Evolutionary conservation across 2,888 invertebrate species (phyloP).

Genomic region (Drosophila greeni): DNA sequence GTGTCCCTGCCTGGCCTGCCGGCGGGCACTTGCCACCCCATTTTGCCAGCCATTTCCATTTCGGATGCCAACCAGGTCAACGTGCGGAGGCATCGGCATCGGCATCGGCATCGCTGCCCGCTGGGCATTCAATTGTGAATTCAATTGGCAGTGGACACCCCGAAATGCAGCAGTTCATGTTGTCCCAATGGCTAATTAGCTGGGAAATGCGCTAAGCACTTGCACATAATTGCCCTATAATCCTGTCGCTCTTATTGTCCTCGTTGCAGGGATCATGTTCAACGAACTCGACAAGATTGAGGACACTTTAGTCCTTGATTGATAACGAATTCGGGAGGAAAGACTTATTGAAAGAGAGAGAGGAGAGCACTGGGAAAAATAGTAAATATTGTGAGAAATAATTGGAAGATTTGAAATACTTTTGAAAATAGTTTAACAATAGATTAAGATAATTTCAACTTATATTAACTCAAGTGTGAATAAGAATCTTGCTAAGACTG

Average conservation of each 20-base stretch:
- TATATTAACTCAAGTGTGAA: background rate
- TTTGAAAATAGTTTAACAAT: too few relatives aligned
- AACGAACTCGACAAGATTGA: conserved; percentile 33
- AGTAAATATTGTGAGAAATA: too few relatives aligned
- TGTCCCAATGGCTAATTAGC: conserved; percentile 61
- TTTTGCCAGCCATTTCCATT: conserved; percentile 11
- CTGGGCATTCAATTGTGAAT: conserved; percentile 59
- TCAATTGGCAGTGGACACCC: conserved; percentile 58
- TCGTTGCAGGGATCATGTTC: conserved; percentile 16
- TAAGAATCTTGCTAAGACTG: background rate
- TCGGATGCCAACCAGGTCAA: conserved; percentile 39
- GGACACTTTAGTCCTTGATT: conserved; percentile 51
- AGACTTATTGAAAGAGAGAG: background rate
- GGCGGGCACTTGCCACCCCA: conserved; percentile 14
- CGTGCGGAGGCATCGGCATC: conserved; percentile 3
- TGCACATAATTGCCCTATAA: conserved; percentile 68
- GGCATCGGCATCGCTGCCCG: conserved; percentile 35
- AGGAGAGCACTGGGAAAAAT: conserved; percentile 15
- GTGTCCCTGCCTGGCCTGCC: conserved; percentile 8
- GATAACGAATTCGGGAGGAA: conserved; percentile 51
- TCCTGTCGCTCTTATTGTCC: conserved; percentile 26
- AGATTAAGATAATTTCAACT: too few relatives aligned
- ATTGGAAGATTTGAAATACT: too few relatives aligned
- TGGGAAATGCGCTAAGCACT: conserved; percentile 68
- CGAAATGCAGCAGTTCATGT: conserved; percentile 52